A percentile compares a stretch with the other conserved stretches of the same genome.
Evolutionary conservation across 2,113 vertebrate species (phyloP).

Genomic region (Neopipo cinnamomea): DNA sequence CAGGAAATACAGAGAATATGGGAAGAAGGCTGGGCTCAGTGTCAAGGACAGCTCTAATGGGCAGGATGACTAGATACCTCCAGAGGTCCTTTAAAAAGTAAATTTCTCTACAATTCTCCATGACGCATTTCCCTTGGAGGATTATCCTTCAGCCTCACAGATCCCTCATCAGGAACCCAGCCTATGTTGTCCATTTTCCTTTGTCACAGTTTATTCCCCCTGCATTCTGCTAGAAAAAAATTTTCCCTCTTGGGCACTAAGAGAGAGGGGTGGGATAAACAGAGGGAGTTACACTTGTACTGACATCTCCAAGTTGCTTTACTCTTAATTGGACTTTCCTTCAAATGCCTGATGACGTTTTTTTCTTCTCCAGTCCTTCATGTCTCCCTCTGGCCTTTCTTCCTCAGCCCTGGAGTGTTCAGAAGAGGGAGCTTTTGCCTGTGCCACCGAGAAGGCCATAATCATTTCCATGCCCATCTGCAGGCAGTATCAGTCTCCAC

Average conservation of each 20-base stretch:
- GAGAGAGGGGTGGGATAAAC: not conserved
- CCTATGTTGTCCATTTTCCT: not conserved
- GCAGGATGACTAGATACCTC: not conserved
- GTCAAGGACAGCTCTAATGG: not conserved
- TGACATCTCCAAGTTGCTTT: not conserved
- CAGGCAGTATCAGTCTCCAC: not conserved
- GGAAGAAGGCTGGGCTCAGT: not conserved
- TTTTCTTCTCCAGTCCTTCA: not conserved
- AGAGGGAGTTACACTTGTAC: not conserved
- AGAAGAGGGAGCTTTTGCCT: not conserved
- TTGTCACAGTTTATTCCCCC: not conserved
- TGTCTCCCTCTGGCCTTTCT: not conserved
- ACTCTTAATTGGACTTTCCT: not conserved
- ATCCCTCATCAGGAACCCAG: not conserved
- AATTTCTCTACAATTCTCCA: not conserved
- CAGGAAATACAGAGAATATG: not conserved
- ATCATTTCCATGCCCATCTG: not conserved
- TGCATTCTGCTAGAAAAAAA: not conserved
- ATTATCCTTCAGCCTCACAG: not conserved
- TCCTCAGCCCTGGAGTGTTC: not conserved
- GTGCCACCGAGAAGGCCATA: not conserved
- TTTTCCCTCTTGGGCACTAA: not conserved
- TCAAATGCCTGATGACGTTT: not conserved
- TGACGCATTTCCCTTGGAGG: not conserved
- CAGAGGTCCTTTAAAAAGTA: not conserved